Base-by-base conservation (phyloP, 2,888 invertebrate genomes). In the Phlogophora meticulosa region DNA sequence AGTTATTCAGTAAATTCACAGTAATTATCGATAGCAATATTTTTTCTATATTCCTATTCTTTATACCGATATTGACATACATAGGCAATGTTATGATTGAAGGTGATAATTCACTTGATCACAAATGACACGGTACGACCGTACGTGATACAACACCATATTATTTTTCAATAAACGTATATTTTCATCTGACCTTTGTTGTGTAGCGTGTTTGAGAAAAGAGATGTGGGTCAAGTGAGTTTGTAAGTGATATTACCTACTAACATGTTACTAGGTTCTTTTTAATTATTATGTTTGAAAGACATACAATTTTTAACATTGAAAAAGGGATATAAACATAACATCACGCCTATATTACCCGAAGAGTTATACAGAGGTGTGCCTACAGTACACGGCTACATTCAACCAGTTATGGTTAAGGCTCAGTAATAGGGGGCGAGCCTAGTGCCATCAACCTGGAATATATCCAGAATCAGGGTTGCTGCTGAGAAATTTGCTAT, bases 211-310 rank as follows among this genome's bases (percentile, higher is more conserved):
- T 81, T 72, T 71, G 69, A 84, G 83, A 83, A 81, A 79, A 69
- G 70, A 81, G 52, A 90, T 84, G 72, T 88, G 58, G 91, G 90
- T 89, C 90, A 91, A 86, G 88, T 85, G 77, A 60, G 76, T 81
- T 77, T 72, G 72, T 64, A 36, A 52, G 56, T 71, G 62, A 65
- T 73, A 78, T 68, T 69, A 61, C 24, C 63, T 57, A 46, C 34
- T 51, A 67, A 51, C 46, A 58, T 66, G 59, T 60, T 71, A 32
- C 60, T 71, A 62, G 42, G 48, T 38, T 45, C 28, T 36, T 68
- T 76, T 56, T 60, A 53, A 58, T 61, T 36, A 60, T 55, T 43
- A 17, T 60, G 49, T 36, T 46, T 32, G 7, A 55, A n/a, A 65
- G 3, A 28, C 36, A 13, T 11, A 17, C 4, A 0, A n/a, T 43